Evolutionary conservation across 2,797 vertebrate species (phyloP), one percentile per base, ranked within the genome.

Genomic region (Philypnodon macrostomus): DNA sequence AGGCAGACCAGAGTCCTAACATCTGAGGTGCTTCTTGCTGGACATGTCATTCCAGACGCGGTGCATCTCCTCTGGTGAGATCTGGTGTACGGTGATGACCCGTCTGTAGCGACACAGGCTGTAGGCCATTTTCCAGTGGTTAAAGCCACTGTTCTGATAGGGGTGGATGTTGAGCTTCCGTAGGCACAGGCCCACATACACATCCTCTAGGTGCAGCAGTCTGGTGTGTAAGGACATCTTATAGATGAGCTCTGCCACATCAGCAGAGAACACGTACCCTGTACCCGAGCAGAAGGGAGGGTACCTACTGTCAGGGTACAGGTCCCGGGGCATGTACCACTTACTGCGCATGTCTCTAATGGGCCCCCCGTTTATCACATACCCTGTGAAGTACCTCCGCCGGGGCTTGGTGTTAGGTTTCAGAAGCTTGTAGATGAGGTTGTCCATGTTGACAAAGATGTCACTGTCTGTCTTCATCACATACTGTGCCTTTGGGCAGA

Each of bases 111-210:
- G 82, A 70, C 96, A 98, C 79, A 98, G 92, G 71, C 95, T 98
- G 70, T 98, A 97, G 52, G 95, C 95, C 94, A 98, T 97, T 85
- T 98, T 98, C 95, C 96, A 98, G 87, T 98, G 95, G 88, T 98
- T 97, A 77, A 98, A 98, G 63, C 95, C 96, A 84, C 94, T 98
- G 92, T 98, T 98, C 88, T 98, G 95, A 84, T 94, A 98, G 29
- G 95, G 96, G 71, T 98, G 96, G 57, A 98, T 96, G 44, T 94
- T 95, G 63, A 98, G 84, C 80, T 98, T 98, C 31, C 94, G 89
- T 77, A 98, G 90, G 84, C 96, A 98, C 69, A 98, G 83, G 65
- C 95, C 96, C 49, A 98, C 96, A 0, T 97, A 98, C 12, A 98
- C 96, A 0, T 98, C 96, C 87, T 98, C 96, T 52, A 98, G 90